Base-by-base conservation (phyloP, 2,797 vertebrate genomes). In the Phataginus tricuspis region DNA sequence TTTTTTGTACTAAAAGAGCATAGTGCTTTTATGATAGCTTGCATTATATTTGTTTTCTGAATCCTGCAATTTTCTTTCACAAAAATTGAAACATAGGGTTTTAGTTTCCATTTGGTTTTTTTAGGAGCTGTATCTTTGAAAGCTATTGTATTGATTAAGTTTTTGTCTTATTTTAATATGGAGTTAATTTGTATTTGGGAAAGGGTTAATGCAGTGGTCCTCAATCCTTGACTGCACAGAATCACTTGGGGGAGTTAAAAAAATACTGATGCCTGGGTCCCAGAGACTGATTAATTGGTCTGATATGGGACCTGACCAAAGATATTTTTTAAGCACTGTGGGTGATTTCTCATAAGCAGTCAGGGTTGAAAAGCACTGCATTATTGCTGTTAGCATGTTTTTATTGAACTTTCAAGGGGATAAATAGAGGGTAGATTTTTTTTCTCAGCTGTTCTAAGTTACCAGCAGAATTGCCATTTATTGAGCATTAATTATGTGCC, bases 71-170 rank as follows among this genome's bases (percentile, higher is more conserved):
- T 77, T 84, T 42, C 37, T 13, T 19, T 66, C 55, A 66, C 11
- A 39, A 66, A 86, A 93, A 53, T 63, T 42, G n/a, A 91, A 66
- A 95, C 79, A 86, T 4, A n/a, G 37, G 42, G 31, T 42, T 96
- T 93, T 77, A 45, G 23, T 80, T 90, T 94, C n/a, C 15, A 8
- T 84, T 84, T 91, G 19, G 29, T 80, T 93, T n/a, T 91, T 95
- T 72, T 23, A 75, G 64, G 15, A 86, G n/a, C 53, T 57, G 9
- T 53, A 37, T 86, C 53, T 91, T 96, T 86, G 71, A 80, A 75
- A 95, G 77, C 31, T 53, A 8, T 71, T 12, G 6, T 72, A 31
- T 90, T 92, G 85, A 59, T 92, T n/a, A 57, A 71, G 7, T 95
- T 92, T 5, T 90, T 82, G 21, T 71, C 25, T 61, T 91, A 61